Percentiles rank a stretch among this genome's conserved stretches.
phyloP scores from a whole-genome alignment of 2,113 vertebrate species.

The Mormyrus lacerda region DNA sequence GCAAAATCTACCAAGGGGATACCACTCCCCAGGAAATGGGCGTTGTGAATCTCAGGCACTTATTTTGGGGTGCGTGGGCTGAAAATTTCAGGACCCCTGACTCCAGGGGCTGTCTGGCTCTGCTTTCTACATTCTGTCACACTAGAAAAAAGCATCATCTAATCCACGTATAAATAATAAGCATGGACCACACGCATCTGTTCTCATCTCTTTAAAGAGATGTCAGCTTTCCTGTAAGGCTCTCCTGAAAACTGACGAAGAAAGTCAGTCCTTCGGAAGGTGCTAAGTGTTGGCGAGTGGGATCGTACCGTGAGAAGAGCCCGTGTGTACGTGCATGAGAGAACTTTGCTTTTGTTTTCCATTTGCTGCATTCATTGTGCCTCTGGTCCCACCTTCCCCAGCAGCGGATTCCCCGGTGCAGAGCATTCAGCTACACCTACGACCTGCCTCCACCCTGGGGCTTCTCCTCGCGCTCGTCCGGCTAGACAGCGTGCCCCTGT shows the following conservation, averaged over 20 bases:
- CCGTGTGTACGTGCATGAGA: neutral
- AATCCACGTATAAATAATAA: neutral
- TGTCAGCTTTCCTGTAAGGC: neutral
- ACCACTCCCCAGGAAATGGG: neutral
- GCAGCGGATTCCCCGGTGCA: conserved; percentile 63
- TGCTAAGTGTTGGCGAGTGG: neutral
- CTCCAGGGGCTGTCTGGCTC: neutral
- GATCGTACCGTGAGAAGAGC: neutral
- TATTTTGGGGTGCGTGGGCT: neutral
- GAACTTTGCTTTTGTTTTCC: neutral
- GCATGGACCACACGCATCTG: neutral
- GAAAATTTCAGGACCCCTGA: neutral
- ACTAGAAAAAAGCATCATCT: neutral
- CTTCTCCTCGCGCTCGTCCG: conserved; percentile 78
- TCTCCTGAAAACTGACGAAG: neutral
- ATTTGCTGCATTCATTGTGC: neutral
- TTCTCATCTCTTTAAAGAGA: neutral
- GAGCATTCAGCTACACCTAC: conserved; percentile 65
- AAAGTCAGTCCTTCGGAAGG: too few relatives aligned
- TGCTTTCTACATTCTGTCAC: neutral
- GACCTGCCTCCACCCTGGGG: conserved; percentile 74
- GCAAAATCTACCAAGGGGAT: neutral
- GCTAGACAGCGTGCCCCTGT: conserved; percentile 70
- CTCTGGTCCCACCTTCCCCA: neutral
- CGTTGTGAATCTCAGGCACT: neutral